Conservation (phyloP, 2,888 invertebrate genomes). For the Lasiommata megera region DNA sequence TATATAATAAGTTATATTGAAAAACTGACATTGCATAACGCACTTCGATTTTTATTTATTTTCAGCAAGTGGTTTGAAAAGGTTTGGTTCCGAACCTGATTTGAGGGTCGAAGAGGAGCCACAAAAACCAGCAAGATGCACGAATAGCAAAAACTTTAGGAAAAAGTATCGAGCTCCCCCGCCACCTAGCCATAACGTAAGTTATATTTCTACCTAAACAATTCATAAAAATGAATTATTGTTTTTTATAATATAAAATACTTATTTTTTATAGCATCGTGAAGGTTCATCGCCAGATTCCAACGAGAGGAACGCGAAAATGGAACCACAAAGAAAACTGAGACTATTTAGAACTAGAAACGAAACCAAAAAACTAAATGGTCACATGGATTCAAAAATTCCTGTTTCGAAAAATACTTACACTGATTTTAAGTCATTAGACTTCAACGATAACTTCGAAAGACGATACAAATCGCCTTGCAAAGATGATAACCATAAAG, state of each 20-base stretch:
- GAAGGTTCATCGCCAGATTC: constrained; percentile 83
- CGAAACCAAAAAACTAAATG: constrained; percentile 83
- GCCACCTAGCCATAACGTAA: constrained; percentile 75
- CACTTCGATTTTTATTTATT: not conserved
- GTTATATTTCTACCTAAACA: constrained; percentile 23
- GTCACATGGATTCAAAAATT: constrained; percentile 54
- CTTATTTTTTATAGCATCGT: constrained; percentile 49
- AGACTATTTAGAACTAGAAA: constrained; percentile 88
- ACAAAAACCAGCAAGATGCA: constrained; percentile 49
- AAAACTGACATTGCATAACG: too few relatives aligned
- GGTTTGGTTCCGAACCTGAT: constrained; percentile 89
- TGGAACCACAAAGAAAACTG: constrained; percentile 78
- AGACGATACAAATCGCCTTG: constrained; percentile 69
- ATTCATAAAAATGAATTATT: not conserved
- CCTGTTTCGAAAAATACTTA: constrained; percentile 54
- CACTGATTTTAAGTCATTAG: constrained; percentile 66
- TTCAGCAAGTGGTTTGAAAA: constrained; percentile 64
- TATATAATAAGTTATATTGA: too few relatives aligned
- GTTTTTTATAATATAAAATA: not conserved
- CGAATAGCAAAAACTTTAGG: constrained; percentile 81
- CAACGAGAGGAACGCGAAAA: constrained; percentile 74
- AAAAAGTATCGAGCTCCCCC: constrained; percentile 90
- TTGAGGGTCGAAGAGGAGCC: constrained; percentile 74
- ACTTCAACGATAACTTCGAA: constrained; percentile 62
- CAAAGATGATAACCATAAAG: constrained; percentile 55